Evolutionary conservation across 2,797 vertebrate genomes (phyloP), one percentile per base, ranked within the genome.

Genomic region (Lacerta bilineata): DNA sequence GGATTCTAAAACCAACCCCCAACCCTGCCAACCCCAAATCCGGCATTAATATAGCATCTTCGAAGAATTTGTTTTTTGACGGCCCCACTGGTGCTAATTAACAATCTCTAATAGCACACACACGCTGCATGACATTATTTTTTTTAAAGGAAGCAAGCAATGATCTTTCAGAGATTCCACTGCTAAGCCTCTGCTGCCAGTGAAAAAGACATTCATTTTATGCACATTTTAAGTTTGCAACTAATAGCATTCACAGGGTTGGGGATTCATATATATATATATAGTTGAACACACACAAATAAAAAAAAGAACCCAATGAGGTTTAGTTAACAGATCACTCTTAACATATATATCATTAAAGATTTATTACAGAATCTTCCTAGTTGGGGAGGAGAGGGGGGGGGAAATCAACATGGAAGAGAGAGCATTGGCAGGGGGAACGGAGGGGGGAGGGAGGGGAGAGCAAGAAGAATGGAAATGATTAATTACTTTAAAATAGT

Each of bases 401-500:
- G 78, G 61, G 20, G 33, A 9, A 69, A 82, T 86, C 88, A 98
- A 98, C 98, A 97, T 82, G 97, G 97, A 98, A 97, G 97, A 94
- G 95, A 95, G 94, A 97, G 88, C 90, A 76, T 71, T 94, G 94
- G 96, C 96, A 84, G 84, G 8, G 5, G 8, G 84, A 90, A 97
- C 96, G 78, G 89, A 91, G 76, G 75, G 5, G 8, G 84, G 89
- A 97, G 96, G 69, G 90, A 91, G 76, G 72, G 93, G 94, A 96
- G 96, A 84, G 87, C 11, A 15, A 25, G 4, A 87, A 90, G 91
- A 86, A 91, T 92, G 86, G 91, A 97, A 97, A 98, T 98, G 98
- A 99, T 99, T 98, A 99, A 99, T 99, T 98, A 98, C 98, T 98
- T 97, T 98, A 98, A 96, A 98, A 98, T 98, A 97, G 97, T 97